Base-by-base conservation (phyloP, 2,113 vertebrate species). In the Passerina amoena region DNA sequence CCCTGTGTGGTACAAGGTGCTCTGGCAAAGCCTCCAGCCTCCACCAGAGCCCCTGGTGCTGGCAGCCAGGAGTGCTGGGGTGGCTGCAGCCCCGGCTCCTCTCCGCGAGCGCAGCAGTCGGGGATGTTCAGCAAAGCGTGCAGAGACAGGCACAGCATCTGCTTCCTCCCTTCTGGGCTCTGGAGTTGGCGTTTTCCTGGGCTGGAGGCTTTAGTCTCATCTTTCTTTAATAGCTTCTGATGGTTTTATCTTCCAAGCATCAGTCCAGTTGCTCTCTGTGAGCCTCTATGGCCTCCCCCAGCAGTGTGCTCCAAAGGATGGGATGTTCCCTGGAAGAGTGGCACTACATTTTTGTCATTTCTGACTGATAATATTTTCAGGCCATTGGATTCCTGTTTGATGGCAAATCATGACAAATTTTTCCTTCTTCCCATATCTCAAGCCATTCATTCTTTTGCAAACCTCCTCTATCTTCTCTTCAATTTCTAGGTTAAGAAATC, bases 201-300 rank as follows among this genome's bases (percentile, higher is more conserved):
- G 82, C 88, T 68, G 48, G 48, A 90, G 75, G 86, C 88, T 92
- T 90, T 68, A 42, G 35, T 79, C 53, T 95, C 53, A 56, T 92
- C 31, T 71, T 76, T 75, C 17, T 82, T 89, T 82, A 90, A 79
- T 37, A 85, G 27, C 30, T 88, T 50, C 76, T 76, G 79, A 72
- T 88, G 48, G 45, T n/a, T 94, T 82, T 82, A 28, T 79, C 65
- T 87, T 54, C 61, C 21, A 66, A 64, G 28, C 18, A 40, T 27
- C 27, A 56, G 85, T 66, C 64, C 60, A 25, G 78, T 66, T 82
- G 56, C 38, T 90, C 18, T 70, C 24, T 51, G 12, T 50, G 22
- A 71, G 38, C 35, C 20, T 73, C 45, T 47, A 1, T 15, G 18
- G 57, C 40, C 8, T 85, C 38, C 38, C 14, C 5, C 3, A 28